These are phyloP conservation scores for Drosophila erecta DNA, from an alignment of 1,140 invertebrate genomes.

Conservation along the genomic window DNA sequence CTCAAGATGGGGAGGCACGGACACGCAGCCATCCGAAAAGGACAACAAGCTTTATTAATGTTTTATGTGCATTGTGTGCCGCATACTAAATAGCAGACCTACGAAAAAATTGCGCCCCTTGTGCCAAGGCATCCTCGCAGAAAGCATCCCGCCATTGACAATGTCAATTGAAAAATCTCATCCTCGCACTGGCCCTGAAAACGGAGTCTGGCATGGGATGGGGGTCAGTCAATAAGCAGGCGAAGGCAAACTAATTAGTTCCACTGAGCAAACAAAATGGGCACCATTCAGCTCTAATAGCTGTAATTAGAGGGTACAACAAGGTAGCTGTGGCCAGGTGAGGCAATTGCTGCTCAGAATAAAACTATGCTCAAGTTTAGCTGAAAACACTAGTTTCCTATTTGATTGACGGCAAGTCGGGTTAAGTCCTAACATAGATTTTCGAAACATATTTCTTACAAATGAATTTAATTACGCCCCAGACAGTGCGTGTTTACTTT, in stretches of 20 bases:
- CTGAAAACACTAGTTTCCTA: no score
- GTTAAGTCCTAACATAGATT: no score
- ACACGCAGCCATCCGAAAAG: conserved; percentile 67
- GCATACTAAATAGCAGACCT: conserved; percentile 63
- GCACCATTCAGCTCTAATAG: conserved; percentile 47
- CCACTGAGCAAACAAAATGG: conserved; percentile 73
- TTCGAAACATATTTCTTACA: not conserved
- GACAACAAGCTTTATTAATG: conserved; percentile 83
- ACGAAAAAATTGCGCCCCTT: not conserved
- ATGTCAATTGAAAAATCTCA: conserved; percentile 78
- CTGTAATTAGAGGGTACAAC: conserved; percentile 11
- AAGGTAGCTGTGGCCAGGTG: not conserved
- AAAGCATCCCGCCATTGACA: conserved; percentile 36
- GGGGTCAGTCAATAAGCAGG: conserved; percentile 64
- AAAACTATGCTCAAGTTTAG: no score
- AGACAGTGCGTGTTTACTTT: not conserved
- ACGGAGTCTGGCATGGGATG: not conserved
- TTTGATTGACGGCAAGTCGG: no score
- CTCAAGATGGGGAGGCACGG: conserved; percentile 45
- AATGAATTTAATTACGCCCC: no score
- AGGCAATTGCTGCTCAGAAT: no score
- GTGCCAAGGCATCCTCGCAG: not conserved
- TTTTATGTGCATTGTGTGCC: conserved; percentile 81
- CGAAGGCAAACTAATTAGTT: conserved; percentile 81
- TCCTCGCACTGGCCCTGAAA: conserved; percentile 12